Evolutionary conservation across 2,888 invertebrate genomes (phyloP).

Genomic region (Nymphalis polychloros): DNA sequence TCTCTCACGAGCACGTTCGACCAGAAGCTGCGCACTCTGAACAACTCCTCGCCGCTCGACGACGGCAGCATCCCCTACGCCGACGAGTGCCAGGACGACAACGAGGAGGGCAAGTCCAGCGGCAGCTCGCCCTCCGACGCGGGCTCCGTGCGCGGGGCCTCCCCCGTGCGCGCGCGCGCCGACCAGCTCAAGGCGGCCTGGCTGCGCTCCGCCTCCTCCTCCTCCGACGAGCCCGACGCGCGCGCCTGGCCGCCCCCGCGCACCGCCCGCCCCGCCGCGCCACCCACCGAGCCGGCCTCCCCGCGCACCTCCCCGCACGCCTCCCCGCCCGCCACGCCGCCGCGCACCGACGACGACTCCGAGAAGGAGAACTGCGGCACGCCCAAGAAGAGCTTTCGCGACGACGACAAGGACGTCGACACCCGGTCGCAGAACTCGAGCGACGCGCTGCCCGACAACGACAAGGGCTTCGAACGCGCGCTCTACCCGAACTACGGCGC

Average conservation of each 20-base stretch:
- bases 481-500: slow-evolving; percentile 39
- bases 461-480: slow-evolving; percentile 51
- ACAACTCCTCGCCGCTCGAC: slow-evolving; percentile 85
- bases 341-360: slow-evolving; percentile 60
- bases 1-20: slow-evolving; percentile 92
- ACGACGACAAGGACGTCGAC: slow-evolving; percentile 89
- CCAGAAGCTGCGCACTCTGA: slow-evolving; percentile 88
- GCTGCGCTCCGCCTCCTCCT: slow-evolving; percentile 71
- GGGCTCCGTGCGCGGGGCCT: slow-evolving; percentile 40
- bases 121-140: slow-evolving; percentile 61
- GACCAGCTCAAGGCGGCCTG: slow-evolving; percentile 73
- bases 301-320: slow-evolving; percentile 52
- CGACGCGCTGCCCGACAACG: slow-evolving; percentile 70
- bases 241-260: slow-evolving; percentile 48
- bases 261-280: slow-evolving; percentile 62
- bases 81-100: slow-evolving; percentile 85
- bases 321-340: slow-evolving; percentile 42
- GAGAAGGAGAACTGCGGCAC: slow-evolving; percentile 68
- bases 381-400: slow-evolving; percentile 43
- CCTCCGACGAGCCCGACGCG: slow-evolving; percentile 61
- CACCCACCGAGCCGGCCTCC: slow-evolving; percentile 57
- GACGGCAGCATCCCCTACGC: slow-evolving; percentile 87
- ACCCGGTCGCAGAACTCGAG: slow-evolving; percentile 84
- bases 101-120: slow-evolving; percentile 62
- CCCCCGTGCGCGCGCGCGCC: slow-evolving; percentile 47